Evolutionary conservation across 2,113 vertebrate genomes (phyloP).

Genomic region (Nematolebias whitei): DNA sequence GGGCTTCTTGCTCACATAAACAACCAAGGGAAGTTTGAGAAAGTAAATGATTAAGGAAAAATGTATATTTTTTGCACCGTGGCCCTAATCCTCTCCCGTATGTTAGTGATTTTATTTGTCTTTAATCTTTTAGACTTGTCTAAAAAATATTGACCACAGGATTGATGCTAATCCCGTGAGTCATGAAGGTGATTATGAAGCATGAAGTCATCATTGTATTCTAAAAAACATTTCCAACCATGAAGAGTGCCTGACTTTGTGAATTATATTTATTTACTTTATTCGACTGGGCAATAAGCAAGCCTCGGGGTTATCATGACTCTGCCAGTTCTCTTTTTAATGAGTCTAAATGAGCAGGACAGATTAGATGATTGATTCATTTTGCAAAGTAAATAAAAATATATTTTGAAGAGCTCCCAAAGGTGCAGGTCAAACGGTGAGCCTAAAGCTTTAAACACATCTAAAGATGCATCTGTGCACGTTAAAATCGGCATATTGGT

Average conservation of each 20-base stretch:
- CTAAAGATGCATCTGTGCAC: too few species aligned
- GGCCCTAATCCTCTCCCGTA: too few species aligned
- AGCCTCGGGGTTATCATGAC: too few species aligned
- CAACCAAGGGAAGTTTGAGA: too few species aligned
- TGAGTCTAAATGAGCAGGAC: background rate
- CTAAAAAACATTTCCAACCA: background rate
- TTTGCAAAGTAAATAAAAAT: background rate
- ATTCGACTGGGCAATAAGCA: background rate
- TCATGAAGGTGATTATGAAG: background rate
- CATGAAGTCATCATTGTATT: background rate
- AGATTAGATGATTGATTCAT: background rate
- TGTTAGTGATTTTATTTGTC: too few species aligned
- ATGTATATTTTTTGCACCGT: too few species aligned
- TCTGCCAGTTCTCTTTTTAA: background rate
- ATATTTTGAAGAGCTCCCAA: background rate
- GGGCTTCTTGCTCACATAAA: too few species aligned
- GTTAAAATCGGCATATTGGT: too few species aligned
- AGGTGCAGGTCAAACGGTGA: constrained; percentile 3
- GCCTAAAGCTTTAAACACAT: background rate
- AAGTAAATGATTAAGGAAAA: too few species aligned
- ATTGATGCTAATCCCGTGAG: background rate
- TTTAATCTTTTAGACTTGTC: too few species aligned
- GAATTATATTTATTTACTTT: background rate
- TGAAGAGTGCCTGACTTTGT: background rate
- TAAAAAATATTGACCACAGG: too few species aligned